A percentile compares a stretch with the other conserved stretches of the same genome.
Conservation (phyloP, 2,888 invertebrate genomes). For the Lasioglossum vierecki region DNA sequence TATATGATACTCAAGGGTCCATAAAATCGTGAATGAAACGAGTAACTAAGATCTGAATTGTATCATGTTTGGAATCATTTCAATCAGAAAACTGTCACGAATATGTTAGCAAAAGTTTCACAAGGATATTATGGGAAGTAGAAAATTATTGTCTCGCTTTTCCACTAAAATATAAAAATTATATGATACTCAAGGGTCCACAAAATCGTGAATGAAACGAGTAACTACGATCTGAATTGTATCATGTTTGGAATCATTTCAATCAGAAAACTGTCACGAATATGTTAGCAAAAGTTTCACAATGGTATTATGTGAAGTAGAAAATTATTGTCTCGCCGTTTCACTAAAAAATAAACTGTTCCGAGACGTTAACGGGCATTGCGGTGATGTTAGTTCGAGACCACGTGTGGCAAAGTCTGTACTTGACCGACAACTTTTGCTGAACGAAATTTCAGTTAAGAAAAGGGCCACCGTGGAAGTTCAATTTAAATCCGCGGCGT, state of each 20-base stretch:
- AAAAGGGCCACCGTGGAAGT: not conserved
- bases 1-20: not conserved
- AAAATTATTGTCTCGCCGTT: not conserved
- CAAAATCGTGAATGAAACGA: not conserved
- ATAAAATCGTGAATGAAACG: not conserved
- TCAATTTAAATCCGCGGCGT: slow-evolving; percentile 40
- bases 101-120: not conserved
- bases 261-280: not conserved
- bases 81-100: not conserved
- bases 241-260: not conserved
- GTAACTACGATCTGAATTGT: not conserved
- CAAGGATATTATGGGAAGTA: not conserved
- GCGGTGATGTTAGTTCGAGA: not conserved
- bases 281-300: not conserved
- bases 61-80: not conserved
- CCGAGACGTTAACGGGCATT: not conserved
- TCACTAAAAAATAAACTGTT: not conserved
- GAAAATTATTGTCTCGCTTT: not conserved
- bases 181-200: not conserved
- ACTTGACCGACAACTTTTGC: not conserved
- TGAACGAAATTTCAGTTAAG: not conserved
- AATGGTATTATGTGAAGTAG: not conserved
- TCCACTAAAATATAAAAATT: not conserved
- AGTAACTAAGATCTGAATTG: not conserved
- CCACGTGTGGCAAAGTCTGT: not conserved